These are phyloP conservation scores for Stegodyphus mimosarum DNA, from an alignment of 1,140 invertebrate genomes.

Conservation along the genomic window DNA sequence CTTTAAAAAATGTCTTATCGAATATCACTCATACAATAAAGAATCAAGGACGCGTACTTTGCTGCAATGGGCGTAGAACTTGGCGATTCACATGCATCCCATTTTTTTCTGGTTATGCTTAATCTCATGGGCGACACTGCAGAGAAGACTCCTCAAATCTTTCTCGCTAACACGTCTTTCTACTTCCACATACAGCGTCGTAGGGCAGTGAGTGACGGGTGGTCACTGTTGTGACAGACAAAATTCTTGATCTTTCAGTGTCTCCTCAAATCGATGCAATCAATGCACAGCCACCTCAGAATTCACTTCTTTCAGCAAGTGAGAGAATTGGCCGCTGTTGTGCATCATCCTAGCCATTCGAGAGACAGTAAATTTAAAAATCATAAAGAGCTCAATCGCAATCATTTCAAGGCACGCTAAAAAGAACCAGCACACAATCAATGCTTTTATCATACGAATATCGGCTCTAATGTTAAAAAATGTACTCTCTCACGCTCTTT, in stretches of 20 bases:
- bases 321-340: neutral
- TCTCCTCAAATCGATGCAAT: neutral
- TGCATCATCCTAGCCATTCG: neutral
- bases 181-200: neutral
- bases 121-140: neutral
- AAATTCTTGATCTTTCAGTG: neutral
- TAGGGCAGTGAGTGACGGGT: neutral
- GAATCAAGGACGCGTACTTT: neutral
- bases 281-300: neutral
- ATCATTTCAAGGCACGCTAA: neutral
- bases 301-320: neutral
- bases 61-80: neutral
- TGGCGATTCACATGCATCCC: neutral
- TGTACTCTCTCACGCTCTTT: neutral
- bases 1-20: neutral
- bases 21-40: neutral
- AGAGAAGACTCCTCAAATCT: constrained; percentile 21
- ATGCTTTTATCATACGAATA: constrained; percentile 27
- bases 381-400: neutral
- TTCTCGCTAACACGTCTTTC: neutral
- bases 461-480: constrained; percentile 39
- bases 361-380: neutral
- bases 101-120: neutral
- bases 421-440: neutral
- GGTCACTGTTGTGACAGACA: neutral